A percentile compares a stretch with the other conserved stretches of the same genome.
Evolutionary conservation across 1,140 invertebrate genomes (phyloP).

Genomic region (Drosophila melanogaster): DNA sequence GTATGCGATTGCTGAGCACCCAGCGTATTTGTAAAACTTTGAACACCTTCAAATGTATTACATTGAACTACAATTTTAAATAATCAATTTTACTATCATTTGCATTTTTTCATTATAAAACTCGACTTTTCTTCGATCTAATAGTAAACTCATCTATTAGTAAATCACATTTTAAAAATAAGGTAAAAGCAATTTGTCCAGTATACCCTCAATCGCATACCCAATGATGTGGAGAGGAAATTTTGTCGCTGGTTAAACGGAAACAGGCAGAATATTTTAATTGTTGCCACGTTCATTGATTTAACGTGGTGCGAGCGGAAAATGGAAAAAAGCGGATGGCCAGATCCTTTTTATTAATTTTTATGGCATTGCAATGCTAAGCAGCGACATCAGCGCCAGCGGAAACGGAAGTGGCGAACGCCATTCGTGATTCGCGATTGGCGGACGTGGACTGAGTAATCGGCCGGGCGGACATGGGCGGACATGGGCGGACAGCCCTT

Average conservation of each 20-base stretch:
- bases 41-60: too few relatives aligned
- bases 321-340: slow-evolving; percentile 12
- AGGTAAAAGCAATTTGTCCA: background rate
- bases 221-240: slow-evolving; percentile 6
- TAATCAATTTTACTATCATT: too few relatives aligned
- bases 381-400: slow-evolving; percentile 45
- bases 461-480: slow-evolving; percentile 6
- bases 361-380: slow-evolving; percentile 54
- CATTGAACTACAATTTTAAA: too few relatives aligned
- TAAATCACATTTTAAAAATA: background rate
- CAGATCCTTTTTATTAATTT: slow-evolving; percentile 50
- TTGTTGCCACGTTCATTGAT: slow-evolving; percentile 76
- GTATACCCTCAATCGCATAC: slow-evolving; percentile 1
- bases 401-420: slow-evolving; percentile 78
- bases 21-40: background rate
- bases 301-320: slow-evolving; percentile 43
- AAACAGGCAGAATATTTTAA: slow-evolving; percentile 77
- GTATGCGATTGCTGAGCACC: background rate
- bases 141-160: background rate
- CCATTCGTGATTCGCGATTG: slow-evolving; percentile 56
- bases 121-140: background rate
- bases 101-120: too few relatives aligned
- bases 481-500: slow-evolving; percentile 19
- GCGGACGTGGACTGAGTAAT: slow-evolving; percentile 17
- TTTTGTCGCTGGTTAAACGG: slow-evolving; percentile 50